A percentile compares a stretch with the other conserved stretches of the same genome.
Conservation (phyloP, 2,888 invertebrate genomes). For the Proisotoma minuta region DNA sequence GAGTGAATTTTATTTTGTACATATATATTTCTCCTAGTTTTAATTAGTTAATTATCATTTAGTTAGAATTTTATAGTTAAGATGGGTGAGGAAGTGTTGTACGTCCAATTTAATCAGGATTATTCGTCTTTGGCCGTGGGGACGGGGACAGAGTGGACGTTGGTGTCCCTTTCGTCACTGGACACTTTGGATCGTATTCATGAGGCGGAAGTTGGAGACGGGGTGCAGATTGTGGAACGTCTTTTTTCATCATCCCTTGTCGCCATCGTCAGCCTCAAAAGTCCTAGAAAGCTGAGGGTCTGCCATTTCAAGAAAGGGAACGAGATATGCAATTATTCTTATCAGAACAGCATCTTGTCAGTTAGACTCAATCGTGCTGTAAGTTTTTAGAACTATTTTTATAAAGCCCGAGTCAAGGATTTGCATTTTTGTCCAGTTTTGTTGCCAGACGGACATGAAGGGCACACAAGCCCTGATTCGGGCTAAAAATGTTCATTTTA, state of each 20-base stretch:
- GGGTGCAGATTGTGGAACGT: conserved; percentile 87
- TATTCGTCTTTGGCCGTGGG: conserved; percentile 46
- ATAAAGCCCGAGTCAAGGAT: too few species aligned
- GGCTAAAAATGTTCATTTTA: too few species aligned
- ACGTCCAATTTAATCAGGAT: conserved; percentile 47
- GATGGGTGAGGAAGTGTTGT: conserved; percentile 42
- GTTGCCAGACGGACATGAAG: too few species aligned
- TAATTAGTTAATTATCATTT: neutral
- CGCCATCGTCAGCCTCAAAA: conserved; percentile 84
- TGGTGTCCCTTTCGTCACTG: conserved; percentile 36
- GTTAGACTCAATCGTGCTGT: conserved; percentile 92
- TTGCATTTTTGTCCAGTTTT: too few species aligned
- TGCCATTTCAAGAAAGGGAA: conserved; percentile 97
- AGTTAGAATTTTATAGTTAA: neutral
- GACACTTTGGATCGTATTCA: conserved; percentile 44
- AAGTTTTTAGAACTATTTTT: conserved; percentile 52
- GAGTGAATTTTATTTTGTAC: neutral
- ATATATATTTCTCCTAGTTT: neutral
- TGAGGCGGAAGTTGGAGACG: conserved; percentile 60
- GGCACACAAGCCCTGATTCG: too few species aligned
- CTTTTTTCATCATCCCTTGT: conserved; percentile 95
- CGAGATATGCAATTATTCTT: conserved; percentile 95
- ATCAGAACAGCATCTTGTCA: conserved; percentile 89
- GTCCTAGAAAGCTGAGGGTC: conserved; percentile 86
- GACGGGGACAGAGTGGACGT: conserved; percentile 43